phyloP scores from a whole-genome alignment of 2,888 invertebrate species.

The Drosophila meridiana region DNA sequence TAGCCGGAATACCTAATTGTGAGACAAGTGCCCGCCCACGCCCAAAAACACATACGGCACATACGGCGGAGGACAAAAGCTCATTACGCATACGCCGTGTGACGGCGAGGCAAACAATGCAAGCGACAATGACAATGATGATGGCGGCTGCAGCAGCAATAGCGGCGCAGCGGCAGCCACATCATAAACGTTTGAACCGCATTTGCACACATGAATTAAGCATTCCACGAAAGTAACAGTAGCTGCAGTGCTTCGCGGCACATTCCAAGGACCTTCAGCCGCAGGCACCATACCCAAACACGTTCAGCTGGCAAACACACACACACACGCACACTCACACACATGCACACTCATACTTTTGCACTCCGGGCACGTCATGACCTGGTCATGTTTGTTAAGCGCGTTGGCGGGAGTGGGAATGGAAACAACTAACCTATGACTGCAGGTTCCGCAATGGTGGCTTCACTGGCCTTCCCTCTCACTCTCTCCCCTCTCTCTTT shows the following conservation, averaged over 20 bases:
- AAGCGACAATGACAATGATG: conserved; percentile 40
- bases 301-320: conserved; percentile 18
- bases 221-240: conserved; percentile 74
- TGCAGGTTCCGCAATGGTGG: conserved; percentile 36
- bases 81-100: conserved; percentile 75
- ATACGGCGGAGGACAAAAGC: conserved; percentile 40
- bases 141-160: conserved; percentile 11
- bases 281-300: conserved; percentile 33
- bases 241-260: conserved; percentile 43
- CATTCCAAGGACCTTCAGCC: conserved; percentile 46
- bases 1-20: conserved; percentile 75
- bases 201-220: conserved; percentile 77
- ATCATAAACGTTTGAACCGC: conserved; percentile 75
- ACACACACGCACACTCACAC: not conserved
- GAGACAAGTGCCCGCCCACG: conserved; percentile 48
- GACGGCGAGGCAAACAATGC: conserved; percentile 64
- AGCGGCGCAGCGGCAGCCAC: conserved; percentile 47
- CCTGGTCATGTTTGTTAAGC: conserved; percentile 58
- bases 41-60: conserved; percentile 39
- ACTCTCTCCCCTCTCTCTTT: not conserved
- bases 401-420: conserved; percentile 38
- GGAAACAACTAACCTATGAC: conserved; percentile 43
- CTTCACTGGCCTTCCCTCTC: not conserved
- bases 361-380: conserved; percentile 55
- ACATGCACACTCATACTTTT: conserved; percentile 3